phyloP scores from a whole-genome alignment of 2,888 invertebrate genomes.

The Monopis laevigella region DNA sequence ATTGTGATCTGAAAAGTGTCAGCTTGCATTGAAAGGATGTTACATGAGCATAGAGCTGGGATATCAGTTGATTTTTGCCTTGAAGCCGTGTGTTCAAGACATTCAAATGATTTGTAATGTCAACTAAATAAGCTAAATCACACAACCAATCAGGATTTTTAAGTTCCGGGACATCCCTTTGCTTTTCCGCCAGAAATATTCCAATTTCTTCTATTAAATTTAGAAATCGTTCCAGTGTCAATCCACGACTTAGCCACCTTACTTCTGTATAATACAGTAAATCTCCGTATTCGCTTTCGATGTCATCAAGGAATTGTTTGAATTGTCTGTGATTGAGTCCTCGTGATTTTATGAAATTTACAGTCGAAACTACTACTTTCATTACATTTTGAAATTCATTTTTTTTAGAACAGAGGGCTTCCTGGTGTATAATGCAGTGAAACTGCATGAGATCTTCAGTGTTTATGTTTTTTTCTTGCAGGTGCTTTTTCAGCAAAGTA shows the following conservation, averaged over 20 bases:
- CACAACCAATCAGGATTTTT: slow-evolving; percentile 11
- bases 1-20: too few relatives aligned
- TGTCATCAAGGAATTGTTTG: slow-evolving; percentile 18
- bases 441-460: not conserved
- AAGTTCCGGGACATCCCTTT: slow-evolving; percentile 16
- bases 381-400: not conserved
- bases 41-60: too few relatives aligned
- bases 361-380: slow-evolving; percentile 2
- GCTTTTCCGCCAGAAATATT: slow-evolving; percentile 16
- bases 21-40: too few relatives aligned
- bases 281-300: slow-evolving; percentile 18
- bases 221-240: slow-evolving; percentile 11
- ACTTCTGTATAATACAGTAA: slow-evolving; percentile 19
- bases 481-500: slow-evolving; percentile 18
- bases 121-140: slow-evolving; percentile 12
- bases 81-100: slow-evolving; percentile 11
- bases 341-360: slow-evolving; percentile 8
- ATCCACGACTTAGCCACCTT: slow-evolving; percentile 12
- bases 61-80: too few relatives aligned
- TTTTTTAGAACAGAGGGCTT: slow-evolving; percentile 1
- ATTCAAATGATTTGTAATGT: slow-evolving; percentile 12
- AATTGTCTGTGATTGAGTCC: slow-evolving; percentile 19
- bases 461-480: slow-evolving; percentile 15
- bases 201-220: slow-evolving; percentile 7
- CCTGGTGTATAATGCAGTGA: slow-evolving; percentile 12